Evolutionary conservation across 2,888 invertebrate genomes (phyloP).

Genomic region (Acanthosepion pharaonis): DNA sequence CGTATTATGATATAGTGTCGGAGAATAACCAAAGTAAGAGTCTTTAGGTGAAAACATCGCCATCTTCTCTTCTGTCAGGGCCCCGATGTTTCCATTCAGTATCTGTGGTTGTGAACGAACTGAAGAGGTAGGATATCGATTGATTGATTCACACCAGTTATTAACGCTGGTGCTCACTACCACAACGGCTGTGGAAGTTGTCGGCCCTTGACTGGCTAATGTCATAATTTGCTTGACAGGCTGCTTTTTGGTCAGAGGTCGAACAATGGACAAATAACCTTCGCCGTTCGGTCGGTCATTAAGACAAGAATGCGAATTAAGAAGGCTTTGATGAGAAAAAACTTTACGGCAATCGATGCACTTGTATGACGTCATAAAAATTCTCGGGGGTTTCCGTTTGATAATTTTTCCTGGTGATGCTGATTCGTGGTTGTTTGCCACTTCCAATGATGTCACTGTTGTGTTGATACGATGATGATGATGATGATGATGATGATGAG

Average conservation of each 20-base stretch:
- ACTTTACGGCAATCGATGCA: slow-evolving; percentile 50
- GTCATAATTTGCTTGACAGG: background rate
- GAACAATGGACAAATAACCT: slow-evolving; percentile 46
- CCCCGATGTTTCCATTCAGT: background rate
- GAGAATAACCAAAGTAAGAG: background rate
- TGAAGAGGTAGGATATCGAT: background rate
- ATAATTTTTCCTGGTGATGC: background rate
- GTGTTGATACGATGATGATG: background rate
- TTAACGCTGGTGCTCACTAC: background rate
- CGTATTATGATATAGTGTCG: background rate
- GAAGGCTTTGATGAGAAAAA: slow-evolving; percentile 50
- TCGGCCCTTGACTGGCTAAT: background rate
- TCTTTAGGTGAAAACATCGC: background rate
- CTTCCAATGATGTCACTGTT: background rate
- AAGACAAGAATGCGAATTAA: slow-evolving; percentile 49
- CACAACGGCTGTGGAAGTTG: background rate
- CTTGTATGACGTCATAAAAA: slow-evolving; percentile 51
- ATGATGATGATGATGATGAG: background rate
- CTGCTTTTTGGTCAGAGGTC: background rate
- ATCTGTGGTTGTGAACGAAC: background rate
- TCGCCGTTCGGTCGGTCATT: background rate
- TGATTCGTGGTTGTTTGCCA: slow-evolving; percentile 1
- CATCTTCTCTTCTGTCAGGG: background rate
- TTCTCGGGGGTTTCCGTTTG: slow-evolving; percentile 5
- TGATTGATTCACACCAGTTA: background rate